Evolutionary conservation across 2,888 invertebrate genomes (phyloP), one percentile per base, ranked within the genome.

Genomic region (Exocentrus adspersus): DNA sequence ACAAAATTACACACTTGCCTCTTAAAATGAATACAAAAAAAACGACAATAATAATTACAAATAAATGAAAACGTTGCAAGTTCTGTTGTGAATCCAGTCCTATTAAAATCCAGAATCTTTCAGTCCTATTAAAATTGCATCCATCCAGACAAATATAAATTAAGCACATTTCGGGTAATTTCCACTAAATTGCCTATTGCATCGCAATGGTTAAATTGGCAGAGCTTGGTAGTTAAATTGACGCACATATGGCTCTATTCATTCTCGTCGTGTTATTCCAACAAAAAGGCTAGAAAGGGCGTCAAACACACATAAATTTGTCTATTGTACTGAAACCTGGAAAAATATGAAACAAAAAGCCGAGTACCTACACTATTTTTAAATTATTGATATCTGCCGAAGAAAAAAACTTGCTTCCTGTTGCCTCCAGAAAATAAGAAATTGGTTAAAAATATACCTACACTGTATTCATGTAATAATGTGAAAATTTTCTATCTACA

Each of bases 371-470:
- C 17, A 24, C 2, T 21, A 5, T 24, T 51, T 20, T 10, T 2
- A 12, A 46, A 16, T 82, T 80, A 57, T 84, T 89, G 88, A 94
- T 95, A 2, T 84, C 93, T 78, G 90, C n/a, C n/a, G n/a, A n/a
- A n/a, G n/a, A n/a, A n/a, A n/a, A n/a, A n/a, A n/a, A n/a, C n/a
- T n/a, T n/a, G n/a, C n/a, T n/a, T n/a, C n/a, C n/a, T n/a, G n/a
- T n/a, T n/a, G n/a, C n/a, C n/a, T n/a, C n/a, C n/a, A n/a, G n/a
- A n/a, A n/a, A n/a, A n/a, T n/a, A n/a, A n/a, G n/a, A n/a, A n/a
- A n/a, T n/a, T n/a, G n/a, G n/a, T n/a, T n/a, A n/a, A n/a, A n/a
- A n/a, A n/a, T n/a, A n/a, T n/a, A n/a, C n/a, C n/a, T n/a, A n/a
- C n/a, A n/a, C n/a, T n/a, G n/a, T n/a, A n/a, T n/a, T n/a, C n/a